These are phyloP conservation scores for Chesias legatella DNA, from an alignment of 2,888 invertebrate genomes.

Conservation along the genomic window DNA sequence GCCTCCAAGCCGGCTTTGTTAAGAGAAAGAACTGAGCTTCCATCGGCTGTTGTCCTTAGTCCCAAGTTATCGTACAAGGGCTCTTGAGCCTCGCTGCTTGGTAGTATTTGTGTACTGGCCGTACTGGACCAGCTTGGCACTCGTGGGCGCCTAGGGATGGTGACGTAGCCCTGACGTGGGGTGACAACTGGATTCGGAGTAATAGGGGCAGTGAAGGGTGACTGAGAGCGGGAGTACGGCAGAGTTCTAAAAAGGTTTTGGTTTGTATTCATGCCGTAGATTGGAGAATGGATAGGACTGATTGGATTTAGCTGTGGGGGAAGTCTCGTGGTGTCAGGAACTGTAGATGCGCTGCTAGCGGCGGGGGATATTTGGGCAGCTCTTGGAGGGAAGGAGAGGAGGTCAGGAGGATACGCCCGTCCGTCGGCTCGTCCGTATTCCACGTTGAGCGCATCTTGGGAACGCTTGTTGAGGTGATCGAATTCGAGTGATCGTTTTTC, in stretches of 20 bases:
- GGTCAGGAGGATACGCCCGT: constrained; percentile 88
- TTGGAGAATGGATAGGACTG: constrained; percentile 84
- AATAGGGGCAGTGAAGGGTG: constrained; percentile 85
- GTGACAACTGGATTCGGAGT: constrained; percentile 82
- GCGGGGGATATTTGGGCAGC: constrained; percentile 87
- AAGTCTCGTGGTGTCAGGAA: constrained; percentile 85
- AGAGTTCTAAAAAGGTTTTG: constrained; percentile 87
- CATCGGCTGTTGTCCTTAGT: constrained; percentile 90
- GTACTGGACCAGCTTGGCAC: constrained; percentile 90
- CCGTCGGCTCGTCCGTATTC: constrained; percentile 79
- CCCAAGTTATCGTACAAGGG: constrained; percentile 94
- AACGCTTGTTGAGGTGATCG: constrained; percentile 80
- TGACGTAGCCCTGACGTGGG: constrained; percentile 90
- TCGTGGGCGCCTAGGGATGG: constrained; percentile 90
- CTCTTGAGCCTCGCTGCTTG: constrained; percentile 81
- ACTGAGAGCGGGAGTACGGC: constrained; percentile 88
- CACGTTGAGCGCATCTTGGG: constrained; percentile 76
- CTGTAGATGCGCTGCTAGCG: constrained; percentile 90
- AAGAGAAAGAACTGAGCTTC: constrained; percentile 89
- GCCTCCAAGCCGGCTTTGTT: constrained; percentile 84
- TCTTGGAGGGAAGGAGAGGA: constrained; percentile 88
- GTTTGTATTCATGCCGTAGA: constrained; percentile 82
- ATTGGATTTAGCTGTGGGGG: constrained; percentile 80
- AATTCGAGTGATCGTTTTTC: constrained; percentile 85
- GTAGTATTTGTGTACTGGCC: constrained; percentile 75